Evolutionary conservation across 2,113 vertebrate species (phyloP), one percentile per base, ranked within the genome.

Genomic region (Dromaius novaehollandiae): DNA sequence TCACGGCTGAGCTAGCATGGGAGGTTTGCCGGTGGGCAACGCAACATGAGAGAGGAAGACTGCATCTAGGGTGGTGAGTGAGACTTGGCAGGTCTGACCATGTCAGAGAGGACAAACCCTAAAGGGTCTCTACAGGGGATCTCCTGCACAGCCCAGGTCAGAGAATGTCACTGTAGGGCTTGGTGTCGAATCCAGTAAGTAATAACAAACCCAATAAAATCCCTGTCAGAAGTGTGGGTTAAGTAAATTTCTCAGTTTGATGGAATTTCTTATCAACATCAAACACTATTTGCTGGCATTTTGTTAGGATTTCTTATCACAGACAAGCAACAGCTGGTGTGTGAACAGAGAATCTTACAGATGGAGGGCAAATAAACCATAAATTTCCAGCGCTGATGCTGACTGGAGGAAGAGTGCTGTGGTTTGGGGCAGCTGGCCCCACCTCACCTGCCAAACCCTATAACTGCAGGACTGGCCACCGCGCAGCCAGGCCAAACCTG

Each of bases 331-430:
- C 83, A 90, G 74, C 75, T 69, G 82, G 44, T 15, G 30, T 1
- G 0, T 75, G 50, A 86, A 66, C 65, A 71, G 40, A 60, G 48
- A 42, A 0, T 2, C 25, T 24, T 32, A 34, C 0, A 2, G 71
- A 4, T 6, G 32, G 30, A 71, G 36, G 73, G 32, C 58, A 92
- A 78, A 83, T 44, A 92, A 83, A 53, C 25, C 44, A 24, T 73
- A 65, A 34, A 73, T 58, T n/a, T 44, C 79, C 79, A 78, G 18
- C 32, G 25, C n/a, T 50, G 78, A 8, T 64, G 84, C 42, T 50
- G 56, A 64, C 18, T 0, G 3, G 36, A 22, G 56, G 14, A 24
- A 2, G 50, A 38, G 56, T 7, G 36, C 10, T 13, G n/a, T 9
- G 15, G 38, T 46, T 42, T 17, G 53, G 53, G 25, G 21, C 18